These are phyloP conservation scores for Meandrusa payeni DNA, from an alignment of 2,888 invertebrate genomes.

Conservation along the genomic window DNA sequence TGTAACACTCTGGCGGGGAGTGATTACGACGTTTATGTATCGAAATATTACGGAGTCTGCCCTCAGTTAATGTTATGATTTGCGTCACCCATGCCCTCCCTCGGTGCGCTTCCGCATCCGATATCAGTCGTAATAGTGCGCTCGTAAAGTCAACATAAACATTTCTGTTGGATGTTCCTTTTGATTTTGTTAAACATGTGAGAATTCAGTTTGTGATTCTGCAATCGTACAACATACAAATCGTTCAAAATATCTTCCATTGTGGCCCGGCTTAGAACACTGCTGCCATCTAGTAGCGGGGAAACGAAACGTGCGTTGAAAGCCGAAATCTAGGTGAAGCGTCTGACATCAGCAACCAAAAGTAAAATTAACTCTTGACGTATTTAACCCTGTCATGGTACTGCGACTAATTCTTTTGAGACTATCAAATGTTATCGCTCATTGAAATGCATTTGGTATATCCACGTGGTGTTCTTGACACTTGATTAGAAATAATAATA, in stretches of 20 bases:
- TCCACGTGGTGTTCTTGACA: conserved; percentile 1
- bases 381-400: conserved; percentile 44
- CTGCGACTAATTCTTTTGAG: conserved; percentile 33
- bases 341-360: conserved; percentile 73
- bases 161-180: neutral
- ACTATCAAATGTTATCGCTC: conserved; percentile 50
- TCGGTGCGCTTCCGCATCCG: conserved; percentile 12
- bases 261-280: conserved; percentile 46
- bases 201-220: neutral
- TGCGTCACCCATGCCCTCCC: conserved; percentile 15
- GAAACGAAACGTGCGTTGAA: conserved; percentile 55
- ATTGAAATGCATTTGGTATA: conserved; percentile 24
- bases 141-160: conserved; percentile 10
- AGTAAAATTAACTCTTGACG: conserved; percentile 79
- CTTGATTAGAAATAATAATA: no score
- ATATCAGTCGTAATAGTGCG: neutral
- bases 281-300: conserved; percentile 66
- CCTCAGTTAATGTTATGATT: conserved; percentile 30
- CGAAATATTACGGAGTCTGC: conserved; percentile 25
- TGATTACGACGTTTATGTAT: no score
- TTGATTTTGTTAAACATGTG: neutral
- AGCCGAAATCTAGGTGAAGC: conserved; percentile 74
- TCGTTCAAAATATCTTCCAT: conserved; percentile 28
- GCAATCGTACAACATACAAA: conserved; percentile 1
- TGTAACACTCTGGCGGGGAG: conserved; percentile 21